These are phyloP conservation scores for Pelobates cultripes DNA, from an alignment of 2,797 vertebrate species.

Conservation along the genomic window DNA sequence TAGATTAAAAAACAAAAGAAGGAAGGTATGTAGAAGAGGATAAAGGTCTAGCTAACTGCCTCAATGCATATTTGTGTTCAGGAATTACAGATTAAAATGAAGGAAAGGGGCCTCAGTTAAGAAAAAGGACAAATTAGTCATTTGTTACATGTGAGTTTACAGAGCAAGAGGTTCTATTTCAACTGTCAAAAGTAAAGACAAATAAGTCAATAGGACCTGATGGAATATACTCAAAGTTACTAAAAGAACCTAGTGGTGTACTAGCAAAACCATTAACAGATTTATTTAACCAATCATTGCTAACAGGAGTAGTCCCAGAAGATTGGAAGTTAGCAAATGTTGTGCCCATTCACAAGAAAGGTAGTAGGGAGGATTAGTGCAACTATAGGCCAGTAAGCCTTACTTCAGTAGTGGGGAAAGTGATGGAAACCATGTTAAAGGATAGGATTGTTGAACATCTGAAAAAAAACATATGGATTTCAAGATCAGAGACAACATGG, in stretches of 20 bases:
- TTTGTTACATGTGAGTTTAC: background rate
- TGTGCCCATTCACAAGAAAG: too few relatives aligned
- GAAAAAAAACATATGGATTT: too few relatives aligned
- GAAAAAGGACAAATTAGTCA: background rate
- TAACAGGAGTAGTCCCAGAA: too few relatives aligned
- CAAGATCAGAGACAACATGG: too few relatives aligned
- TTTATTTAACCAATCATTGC: too few relatives aligned
- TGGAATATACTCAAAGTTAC: background rate
- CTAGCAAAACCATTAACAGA: background rate
- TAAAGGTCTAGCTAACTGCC: background rate
- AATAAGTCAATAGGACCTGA: background rate
- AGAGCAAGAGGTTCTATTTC: background rate
- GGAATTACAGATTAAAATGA: background rate
- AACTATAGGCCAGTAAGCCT: too few relatives aligned
- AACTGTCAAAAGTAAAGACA: background rate
- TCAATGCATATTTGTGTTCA: background rate
- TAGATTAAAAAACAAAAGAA: background rate
- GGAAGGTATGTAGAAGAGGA: background rate
- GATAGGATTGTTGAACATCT: too few relatives aligned
- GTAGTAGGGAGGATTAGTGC: too few relatives aligned
- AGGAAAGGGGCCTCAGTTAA: background rate
- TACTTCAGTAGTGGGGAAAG: too few relatives aligned
- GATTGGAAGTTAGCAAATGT: too few relatives aligned
- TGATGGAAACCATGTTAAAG: too few relatives aligned
- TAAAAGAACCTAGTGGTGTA: background rate